Base-by-base conservation (phyloP, 2,113 vertebrate species). In the Ia io region DNA sequence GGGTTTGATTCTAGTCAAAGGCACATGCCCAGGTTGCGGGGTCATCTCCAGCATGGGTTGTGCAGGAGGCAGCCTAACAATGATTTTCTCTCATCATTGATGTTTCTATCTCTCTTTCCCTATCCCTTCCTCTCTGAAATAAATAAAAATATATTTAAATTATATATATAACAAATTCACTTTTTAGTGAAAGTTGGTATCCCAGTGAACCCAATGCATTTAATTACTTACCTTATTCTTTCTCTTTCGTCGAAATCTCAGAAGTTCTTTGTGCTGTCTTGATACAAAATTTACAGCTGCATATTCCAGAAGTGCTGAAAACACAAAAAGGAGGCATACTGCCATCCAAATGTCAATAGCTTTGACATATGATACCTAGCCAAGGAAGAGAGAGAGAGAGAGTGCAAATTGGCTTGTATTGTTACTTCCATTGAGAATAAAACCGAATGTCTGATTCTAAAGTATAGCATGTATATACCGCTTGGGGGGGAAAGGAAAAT, bases 261-360 rank as follows among this genome's bases (percentile, higher is more conserved):
- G 97, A 73, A 99, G 98, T 79, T 99, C 99, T 97, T 99, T 99
- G 73, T 99, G 99, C 91, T 99, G 99, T 92, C 99, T 98, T 13
- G 99, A 99, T 73, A 99, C 99, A 96, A 99, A 99, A 97, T 99
- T 99, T 44, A 99, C 99, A 0, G 99, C 99, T 10, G 99, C 99
- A 0, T 99, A 99, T 96, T 99, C 99, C 98, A 99, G 35, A 94
- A 99, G 98, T 0, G 99, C 99, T 5, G 99, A 99, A 98, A 99
- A 99, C 67, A 99, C 99, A 77, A 99, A 99, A 32, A 99, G 99
- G 88, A 99, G 98, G 89, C 99, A 99, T 2, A 99, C 99, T 0
- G 99, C 99, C 99, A 99, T 99, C 99, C 99, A 99, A 97, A 99
- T 99, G 97, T 99, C 99, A 94, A 99, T 99, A 0, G 99, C 99